Conservation (phyloP, 2,113 vertebrate genomes). For the Okapia johnstoni region DNA sequence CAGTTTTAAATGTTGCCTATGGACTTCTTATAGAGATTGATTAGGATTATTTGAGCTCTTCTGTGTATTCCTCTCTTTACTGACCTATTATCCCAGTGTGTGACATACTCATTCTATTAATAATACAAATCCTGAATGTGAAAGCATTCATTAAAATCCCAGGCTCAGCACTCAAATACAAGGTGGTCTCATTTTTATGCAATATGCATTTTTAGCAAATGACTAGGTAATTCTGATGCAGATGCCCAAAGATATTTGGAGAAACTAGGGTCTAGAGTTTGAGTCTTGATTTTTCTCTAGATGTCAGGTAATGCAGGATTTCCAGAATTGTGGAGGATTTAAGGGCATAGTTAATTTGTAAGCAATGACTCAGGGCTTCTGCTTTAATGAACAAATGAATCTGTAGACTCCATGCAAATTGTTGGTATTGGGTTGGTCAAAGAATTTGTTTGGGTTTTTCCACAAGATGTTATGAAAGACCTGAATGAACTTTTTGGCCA, state of each 20-base stretch:
- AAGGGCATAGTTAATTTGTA: not conserved
- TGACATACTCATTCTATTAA: not conserved
- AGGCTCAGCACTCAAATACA: not conserved
- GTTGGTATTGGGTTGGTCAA: not conserved
- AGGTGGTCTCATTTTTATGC: not conserved
- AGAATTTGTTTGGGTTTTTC: not conserved
- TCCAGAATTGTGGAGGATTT: not conserved
- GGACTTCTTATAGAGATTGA: not conserved
- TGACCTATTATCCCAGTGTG: not conserved
- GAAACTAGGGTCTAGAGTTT: not conserved
- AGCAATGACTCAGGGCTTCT: not conserved
- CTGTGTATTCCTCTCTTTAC: not conserved
- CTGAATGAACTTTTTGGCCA: not conserved
- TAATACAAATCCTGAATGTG: not conserved
- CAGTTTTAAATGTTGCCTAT: not conserved
- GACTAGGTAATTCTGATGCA: not conserved
- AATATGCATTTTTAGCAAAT: not conserved
- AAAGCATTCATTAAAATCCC: not conserved
- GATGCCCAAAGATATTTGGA: not conserved
- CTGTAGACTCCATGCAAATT: not conserved
- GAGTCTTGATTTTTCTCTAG: not conserved
- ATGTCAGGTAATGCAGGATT: not conserved
- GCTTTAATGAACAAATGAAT: not conserved
- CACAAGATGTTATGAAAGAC: not conserved
- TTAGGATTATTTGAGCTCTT: not conserved